Percentiles rank a stretch among this genome's conserved stretches.
These are phyloP conservation scores for Labrus mixtus DNA, from an alignment of 2,113 vertebrate species.

Conservation along the genomic window DNA sequence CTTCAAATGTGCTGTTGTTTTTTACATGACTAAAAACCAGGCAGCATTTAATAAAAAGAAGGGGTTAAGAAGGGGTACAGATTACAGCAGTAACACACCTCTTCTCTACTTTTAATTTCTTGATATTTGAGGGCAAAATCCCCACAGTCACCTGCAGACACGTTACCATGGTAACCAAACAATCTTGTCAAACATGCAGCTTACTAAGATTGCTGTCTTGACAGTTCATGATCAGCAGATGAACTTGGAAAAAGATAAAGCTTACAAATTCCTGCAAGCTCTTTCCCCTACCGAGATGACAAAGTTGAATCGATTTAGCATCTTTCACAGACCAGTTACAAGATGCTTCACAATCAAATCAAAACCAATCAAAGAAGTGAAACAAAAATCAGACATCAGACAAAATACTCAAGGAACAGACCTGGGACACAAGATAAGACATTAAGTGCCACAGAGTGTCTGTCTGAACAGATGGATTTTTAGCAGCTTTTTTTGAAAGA, in stretches of 20 bases:
- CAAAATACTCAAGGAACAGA: neutral
- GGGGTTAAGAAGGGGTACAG: neutral
- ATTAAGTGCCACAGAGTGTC: neutral
- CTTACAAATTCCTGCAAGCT: neutral
- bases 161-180: neutral
- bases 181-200: neutral
- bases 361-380: neutral
- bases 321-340: no score
- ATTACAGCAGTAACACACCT: neutral
- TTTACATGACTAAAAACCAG: neutral
- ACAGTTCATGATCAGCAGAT: neutral
- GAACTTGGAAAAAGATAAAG: neutral
- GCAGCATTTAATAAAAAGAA: neutral
- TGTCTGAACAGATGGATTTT: neutral
- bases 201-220: neutral
- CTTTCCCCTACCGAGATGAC: no score
- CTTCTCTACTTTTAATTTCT: neutral
- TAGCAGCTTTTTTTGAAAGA: neutral
- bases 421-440: neutral
- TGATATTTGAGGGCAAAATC: neutral
- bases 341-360: neutral
- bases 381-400: neutral
- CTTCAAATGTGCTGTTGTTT: neutral
- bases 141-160: neutral
- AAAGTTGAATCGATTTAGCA: no score